These are phyloP conservation scores for Laupala kohalensis DNA, from an alignment of 1,140 invertebrate species.

Conservation along the genomic window DNA sequence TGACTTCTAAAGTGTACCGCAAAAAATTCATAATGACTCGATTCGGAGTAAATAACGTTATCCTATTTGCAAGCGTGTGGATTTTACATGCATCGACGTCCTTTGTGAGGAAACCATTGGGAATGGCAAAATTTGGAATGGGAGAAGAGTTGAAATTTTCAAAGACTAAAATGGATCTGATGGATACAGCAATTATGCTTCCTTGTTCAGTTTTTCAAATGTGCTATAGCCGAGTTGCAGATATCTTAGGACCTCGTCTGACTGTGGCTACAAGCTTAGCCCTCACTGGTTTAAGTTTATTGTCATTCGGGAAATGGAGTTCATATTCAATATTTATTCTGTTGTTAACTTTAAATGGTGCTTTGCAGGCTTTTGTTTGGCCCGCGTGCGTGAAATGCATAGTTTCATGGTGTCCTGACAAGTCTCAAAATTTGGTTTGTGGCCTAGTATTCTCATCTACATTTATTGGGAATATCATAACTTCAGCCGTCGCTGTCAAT, in stretches of 20 bases:
- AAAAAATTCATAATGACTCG: conserved; percentile 1
- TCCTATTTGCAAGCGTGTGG: conserved; percentile 31
- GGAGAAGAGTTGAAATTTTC: conserved; percentile 27
- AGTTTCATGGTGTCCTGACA: conserved; percentile 33
- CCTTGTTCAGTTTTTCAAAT: conserved; percentile 38
- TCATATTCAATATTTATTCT: conserved; percentile 27
- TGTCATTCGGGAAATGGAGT: conserved; percentile 32
- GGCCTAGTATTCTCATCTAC: conserved; percentile 37
- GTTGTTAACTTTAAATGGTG: conserved; percentile 34
- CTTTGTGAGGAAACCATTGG: conserved; percentile 33
- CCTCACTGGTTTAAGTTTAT: conserved; percentile 31
- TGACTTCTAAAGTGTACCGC: background rate
- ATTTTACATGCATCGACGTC: conserved; percentile 33
- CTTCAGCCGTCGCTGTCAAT: conserved; percentile 35
- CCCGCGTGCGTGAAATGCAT: conserved; percentile 33
- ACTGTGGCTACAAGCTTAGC: conserved; percentile 31
- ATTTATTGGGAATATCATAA: conserved; percentile 36
- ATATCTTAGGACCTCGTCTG: conserved; percentile 31
- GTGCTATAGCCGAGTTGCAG: conserved; percentile 30
- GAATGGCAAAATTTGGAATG: conserved; percentile 35
- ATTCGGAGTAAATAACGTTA: conserved; percentile 19
- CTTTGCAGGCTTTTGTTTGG: conserved; percentile 35
- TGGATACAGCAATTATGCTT: conserved; percentile 35
- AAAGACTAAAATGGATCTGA: conserved; percentile 28
- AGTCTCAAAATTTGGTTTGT: conserved; percentile 31